Base-by-base conservation (phyloP, 2,888 invertebrate genomes). In the Abscondita cerata region DNA sequence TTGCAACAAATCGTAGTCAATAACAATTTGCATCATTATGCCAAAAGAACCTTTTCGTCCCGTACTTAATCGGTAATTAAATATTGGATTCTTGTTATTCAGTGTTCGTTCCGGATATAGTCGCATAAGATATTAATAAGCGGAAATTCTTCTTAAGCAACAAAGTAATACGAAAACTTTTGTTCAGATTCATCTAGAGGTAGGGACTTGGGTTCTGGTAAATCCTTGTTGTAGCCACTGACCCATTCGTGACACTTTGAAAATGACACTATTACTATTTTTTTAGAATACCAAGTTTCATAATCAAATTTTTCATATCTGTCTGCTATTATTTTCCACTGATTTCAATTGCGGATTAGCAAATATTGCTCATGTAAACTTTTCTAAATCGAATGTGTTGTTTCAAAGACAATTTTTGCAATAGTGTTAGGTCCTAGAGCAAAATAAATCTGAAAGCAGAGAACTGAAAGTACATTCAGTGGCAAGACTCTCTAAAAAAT, bases 231-330 rank as follows among this genome's bases (percentile, higher is more conserved):
- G 33, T 40, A 60, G 31, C 15, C 40, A 12, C 13, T 44, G 12
- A 34, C 36, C 12, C 13, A 64, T 36, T 34, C 46, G 53, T 46
- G 52, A 58, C 46, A 63, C 67, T 31, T 36, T 41, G 25, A 57
- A 50, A 38, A 71, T 62, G 18, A 67, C 69, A 19, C 69, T 69
- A 59, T 73, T 70, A 16, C 64, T 66, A 46, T 69, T 66, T 48
- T 68, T 19, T 68, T 69, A 58, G 69, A 62, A 52, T 66, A 62
- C 1, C 70, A 70, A 33, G 68, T 58, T 50, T 70, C 66, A 19
- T 36, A n/a, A n/a, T 36, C n/a, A 12, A 5, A 40, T n/a, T 12
- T 12, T 5, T 67, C 68, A 70, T 11, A 52, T 13, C 44, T 64
- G 38, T 58, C 46, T 18, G 67, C 55, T 31, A 65, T 51, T 44